phyloP scores from a whole-genome alignment of 2,888 invertebrate species.

The Monochamus alternatus region DNA sequence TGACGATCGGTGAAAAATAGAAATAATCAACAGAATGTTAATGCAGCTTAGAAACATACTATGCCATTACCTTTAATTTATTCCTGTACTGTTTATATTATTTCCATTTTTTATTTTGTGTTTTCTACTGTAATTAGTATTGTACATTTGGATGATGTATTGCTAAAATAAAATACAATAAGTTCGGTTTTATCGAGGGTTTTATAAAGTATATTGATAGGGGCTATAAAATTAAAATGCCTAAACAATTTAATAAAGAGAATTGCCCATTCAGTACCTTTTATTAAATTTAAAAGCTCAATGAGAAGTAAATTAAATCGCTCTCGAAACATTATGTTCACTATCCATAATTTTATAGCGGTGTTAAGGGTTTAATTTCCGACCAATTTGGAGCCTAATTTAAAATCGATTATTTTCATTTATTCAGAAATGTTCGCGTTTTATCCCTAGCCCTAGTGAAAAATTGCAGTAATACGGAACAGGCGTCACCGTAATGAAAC shows the following conservation, averaged over 20 bases:
- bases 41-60: too few relatives aligned
- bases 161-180: too few relatives aligned
- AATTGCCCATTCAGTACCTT: constrained; percentile 1
- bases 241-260: constrained; percentile 3
- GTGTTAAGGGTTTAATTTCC: constrained; percentile 44
- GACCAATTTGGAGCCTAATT: constrained; percentile 42
- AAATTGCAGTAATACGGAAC: constrained; percentile 35
- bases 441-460: constrained; percentile 26
- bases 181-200: too few relatives aligned
- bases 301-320: constrained; percentile 28
- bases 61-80: too few relatives aligned
- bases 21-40: too few relatives aligned
- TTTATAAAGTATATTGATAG: too few relatives aligned
- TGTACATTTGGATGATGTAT: too few relatives aligned
- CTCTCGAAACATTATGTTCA: constrained; percentile 31
- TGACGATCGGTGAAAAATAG: too few relatives aligned
- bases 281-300: constrained; percentile 30
- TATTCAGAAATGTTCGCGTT: constrained; percentile 33
- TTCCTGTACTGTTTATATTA: too few relatives aligned
- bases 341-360: constrained; percentile 31
- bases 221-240: not conserved
- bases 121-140: too few relatives aligned
- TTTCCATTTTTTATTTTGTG: too few relatives aligned
- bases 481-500: constrained; percentile 45
- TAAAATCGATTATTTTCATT: constrained; percentile 44